Evolutionary conservation across 2,113 vertebrate species (phyloP).

Genomic region (Rhea pennata): DNA sequence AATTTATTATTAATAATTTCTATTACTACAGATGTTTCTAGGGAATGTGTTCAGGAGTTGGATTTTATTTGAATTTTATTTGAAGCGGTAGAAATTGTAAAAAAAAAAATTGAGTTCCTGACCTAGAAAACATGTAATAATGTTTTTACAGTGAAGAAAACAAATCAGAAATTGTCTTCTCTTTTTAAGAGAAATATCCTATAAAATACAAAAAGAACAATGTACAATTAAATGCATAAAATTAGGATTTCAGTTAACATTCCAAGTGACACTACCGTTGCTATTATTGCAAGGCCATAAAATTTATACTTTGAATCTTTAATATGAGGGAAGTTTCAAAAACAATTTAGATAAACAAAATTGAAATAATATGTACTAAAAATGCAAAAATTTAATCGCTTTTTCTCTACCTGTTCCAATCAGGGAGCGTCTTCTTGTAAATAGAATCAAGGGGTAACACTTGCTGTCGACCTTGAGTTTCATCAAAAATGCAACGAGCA

Average conservation of each 20-base stretch:
- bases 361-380: not conserved
- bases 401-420: slow-evolving; percentile 81
- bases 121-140: not conserved
- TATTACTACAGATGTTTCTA: not conserved
- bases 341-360: not conserved
- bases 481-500: slow-evolving; percentile 81
- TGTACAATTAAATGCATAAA: not conserved
- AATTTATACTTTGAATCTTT: not conserved
- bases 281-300: not conserved
- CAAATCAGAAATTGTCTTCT: not conserved
- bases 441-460: slow-evolving; percentile 90
- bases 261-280: not conserved
- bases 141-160: not conserved
- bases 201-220: not conserved
- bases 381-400: not conserved
- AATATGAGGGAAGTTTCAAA: not conserved
- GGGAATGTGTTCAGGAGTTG: not conserved
- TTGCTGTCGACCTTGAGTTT: slow-evolving; percentile 87
- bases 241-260: not conserved
- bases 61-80: not conserved
- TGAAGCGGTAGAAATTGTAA: not conserved
- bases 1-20: not conserved
- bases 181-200: not conserved
- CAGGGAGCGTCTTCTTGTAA: slow-evolving; percentile 80
- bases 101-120: not conserved